Evolutionary conservation across 2,888 invertebrate species (phyloP), one percentile per base, ranked within the genome.

Genomic region (Blera fallax): DNA sequence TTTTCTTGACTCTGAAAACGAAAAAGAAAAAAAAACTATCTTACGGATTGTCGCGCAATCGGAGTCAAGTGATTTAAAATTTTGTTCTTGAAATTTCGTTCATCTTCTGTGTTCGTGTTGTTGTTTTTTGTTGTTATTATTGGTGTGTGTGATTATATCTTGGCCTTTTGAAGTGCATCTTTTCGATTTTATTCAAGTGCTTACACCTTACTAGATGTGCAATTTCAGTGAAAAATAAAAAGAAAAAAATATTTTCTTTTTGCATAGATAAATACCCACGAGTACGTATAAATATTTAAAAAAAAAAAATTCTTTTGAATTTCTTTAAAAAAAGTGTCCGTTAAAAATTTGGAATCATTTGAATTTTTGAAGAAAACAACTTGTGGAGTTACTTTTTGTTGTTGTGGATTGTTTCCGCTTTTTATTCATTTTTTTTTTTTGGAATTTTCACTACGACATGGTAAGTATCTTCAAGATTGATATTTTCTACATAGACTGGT

Each of bases 371-470:
- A 45, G 34, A 34, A 14, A 50, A 18, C 40, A 74, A 69, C 58
- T 56, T 45, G 69, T 45, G 58, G 64, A 67, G 40, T 45, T 64
- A 1, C 52, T 73, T 45, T 58, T 50, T 69, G 27, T 24, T 70
- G 1, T 37, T 43, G 73, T 34, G 69, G 74, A 77, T 58, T 60
- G 40, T 43, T 65, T 67, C 76, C 76, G 73, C 40, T 62, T 72
- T 69, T 54, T 29, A 14, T 52, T 52, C 0, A 16, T 7, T 62
- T 64, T 64, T 82, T 56, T 43, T 64, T 64, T 58, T 73, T 67
- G 79, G 74, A 58, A 56, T 80, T 84, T 74, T 70, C 52, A 24
- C 70, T 54, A 52, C 72, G 85, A 76, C 60, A 85, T 85, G 85
- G 85, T 85, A 54, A 81, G 83, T 73, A 62, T 34, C 32, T 60